Percentiles rank a stretch among this genome's conserved stretches.
These are phyloP conservation scores for Cancer borealis DNA, from an alignment of 2,888 invertebrate genomes.

Conservation along the genomic window DNA sequence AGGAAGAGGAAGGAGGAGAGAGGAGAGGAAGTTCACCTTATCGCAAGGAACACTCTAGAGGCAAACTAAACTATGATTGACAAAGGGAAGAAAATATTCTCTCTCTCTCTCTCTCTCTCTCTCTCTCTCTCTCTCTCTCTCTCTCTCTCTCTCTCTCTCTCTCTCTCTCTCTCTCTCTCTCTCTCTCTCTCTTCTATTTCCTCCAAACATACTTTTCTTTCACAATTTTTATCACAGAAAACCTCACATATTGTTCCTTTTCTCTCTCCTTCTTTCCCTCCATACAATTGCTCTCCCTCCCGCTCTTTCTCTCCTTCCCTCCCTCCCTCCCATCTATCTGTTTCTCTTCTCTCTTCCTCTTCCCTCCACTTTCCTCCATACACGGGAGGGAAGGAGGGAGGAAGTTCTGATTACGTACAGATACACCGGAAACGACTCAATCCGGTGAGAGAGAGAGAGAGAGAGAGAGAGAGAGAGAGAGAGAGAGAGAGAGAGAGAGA, in stretches of 20 bases:
- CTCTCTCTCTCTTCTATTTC: conserved; percentile 2
- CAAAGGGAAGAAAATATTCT: neutral
- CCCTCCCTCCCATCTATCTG: neutral
- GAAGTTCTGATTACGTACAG: conserved; percentile 11
- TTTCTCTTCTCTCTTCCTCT: neutral
- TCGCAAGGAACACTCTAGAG: neutral
- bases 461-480: conserved; percentile 40
- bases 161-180: conserved; percentile 40
- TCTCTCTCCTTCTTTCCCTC: neutral
- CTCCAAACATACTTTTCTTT: neutral
- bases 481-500: conserved; percentile 36
- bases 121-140: conserved; percentile 40
- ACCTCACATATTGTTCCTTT: neutral
- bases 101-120: conserved; percentile 37
- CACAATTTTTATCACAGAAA: neutral
- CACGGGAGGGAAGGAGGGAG: neutral
- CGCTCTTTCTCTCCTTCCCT: neutral
- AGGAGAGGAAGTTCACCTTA: neutral
- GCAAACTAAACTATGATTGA: neutral
- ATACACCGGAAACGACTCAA: conserved; percentile 1
- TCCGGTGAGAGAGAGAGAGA: conserved; percentile 1
- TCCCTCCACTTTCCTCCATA: neutral
- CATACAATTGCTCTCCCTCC: neutral
- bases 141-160: conserved; percentile 40
- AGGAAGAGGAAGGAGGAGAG: neutral